Evolutionary conservation across 2,888 invertebrate species (phyloP).

Genomic region (Synergus gifuensis): DNA sequence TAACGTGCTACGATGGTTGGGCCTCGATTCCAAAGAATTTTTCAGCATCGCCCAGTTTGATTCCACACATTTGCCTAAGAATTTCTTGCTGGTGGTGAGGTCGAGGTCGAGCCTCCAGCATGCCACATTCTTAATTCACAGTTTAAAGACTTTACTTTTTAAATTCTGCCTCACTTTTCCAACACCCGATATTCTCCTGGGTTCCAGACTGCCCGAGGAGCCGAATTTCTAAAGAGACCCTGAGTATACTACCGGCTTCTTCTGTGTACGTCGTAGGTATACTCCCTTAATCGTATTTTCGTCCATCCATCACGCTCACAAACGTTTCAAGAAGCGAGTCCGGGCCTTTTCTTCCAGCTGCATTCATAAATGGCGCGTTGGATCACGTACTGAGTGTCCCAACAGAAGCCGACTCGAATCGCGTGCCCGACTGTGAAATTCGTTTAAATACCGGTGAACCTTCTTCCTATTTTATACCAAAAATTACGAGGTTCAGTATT

Average conservation of each 20-base stretch:
- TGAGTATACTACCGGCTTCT: slow-evolving; percentile 24
- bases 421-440: slow-evolving; percentile 14
- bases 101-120: neutral
- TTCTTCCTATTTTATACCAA: slow-evolving; percentile 5
- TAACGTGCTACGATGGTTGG: slow-evolving; percentile 39
- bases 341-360: slow-evolving; percentile 49
- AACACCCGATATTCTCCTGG: slow-evolving; percentile 36
- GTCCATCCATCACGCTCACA: slow-evolving; percentile 54
- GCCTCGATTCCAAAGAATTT: slow-evolving; percentile 25
- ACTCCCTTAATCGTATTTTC: slow-evolving; percentile 57
- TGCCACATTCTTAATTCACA: neutral
- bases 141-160: neutral
- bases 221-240: slow-evolving; percentile 36
- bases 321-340: slow-evolving; percentile 43
- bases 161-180: slow-evolving; percentile 20
- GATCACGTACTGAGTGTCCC: slow-evolving; percentile 46
- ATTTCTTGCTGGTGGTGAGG: slow-evolving; percentile 12
- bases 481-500: slow-evolving; percentile 1
- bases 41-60: slow-evolving; percentile 8
- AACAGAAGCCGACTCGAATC: slow-evolving; percentile 33
- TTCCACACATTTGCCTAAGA: slow-evolving; percentile 37
- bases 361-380: slow-evolving; percentile 49
- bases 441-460: neutral
- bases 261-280: slow-evolving; percentile 37
- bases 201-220: slow-evolving; percentile 38